phyloP scores from a whole-genome alignment of 2,888 invertebrate genomes.

The Pharmacophagus antenor region DNA sequence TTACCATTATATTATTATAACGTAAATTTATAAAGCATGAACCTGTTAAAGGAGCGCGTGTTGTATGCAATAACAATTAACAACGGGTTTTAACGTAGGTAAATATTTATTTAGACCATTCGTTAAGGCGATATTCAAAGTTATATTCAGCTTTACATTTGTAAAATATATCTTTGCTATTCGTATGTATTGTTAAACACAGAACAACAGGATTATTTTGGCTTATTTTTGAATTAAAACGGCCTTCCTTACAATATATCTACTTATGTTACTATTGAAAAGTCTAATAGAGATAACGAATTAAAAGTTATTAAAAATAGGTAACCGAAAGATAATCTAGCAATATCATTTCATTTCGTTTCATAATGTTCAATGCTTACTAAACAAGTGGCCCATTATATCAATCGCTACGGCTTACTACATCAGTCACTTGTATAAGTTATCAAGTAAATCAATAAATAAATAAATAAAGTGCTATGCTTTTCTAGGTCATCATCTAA shows the following conservation, averaged over 20 bases:
- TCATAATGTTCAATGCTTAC: background rate
- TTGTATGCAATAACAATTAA: constrained; percentile 45
- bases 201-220: constrained; percentile 47
- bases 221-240: constrained; percentile 45
- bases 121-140: constrained; percentile 50
- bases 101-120: constrained; percentile 57
- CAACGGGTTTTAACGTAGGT: constrained; percentile 48
- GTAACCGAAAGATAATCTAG: background rate
- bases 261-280: constrained; percentile 12
- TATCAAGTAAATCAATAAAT: background rate
- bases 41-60: constrained; percentile 44
- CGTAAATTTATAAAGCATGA: constrained; percentile 43
- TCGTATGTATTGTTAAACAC: constrained; percentile 48
- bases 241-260: constrained; percentile 23
- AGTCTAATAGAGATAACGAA: no score
- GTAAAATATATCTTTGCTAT: constrained; percentile 47
- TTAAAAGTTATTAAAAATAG: background rate
- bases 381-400: background rate
- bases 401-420: background rate
- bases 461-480: background rate
- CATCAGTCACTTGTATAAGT: background rate
- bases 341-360: background rate
- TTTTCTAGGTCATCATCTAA: background rate
- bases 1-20: constrained; percentile 40
- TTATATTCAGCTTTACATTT: constrained; percentile 55